Evolutionary conservation across 1,140 invertebrate species (phyloP).

Genomic region (Orussus abietinus): DNA sequence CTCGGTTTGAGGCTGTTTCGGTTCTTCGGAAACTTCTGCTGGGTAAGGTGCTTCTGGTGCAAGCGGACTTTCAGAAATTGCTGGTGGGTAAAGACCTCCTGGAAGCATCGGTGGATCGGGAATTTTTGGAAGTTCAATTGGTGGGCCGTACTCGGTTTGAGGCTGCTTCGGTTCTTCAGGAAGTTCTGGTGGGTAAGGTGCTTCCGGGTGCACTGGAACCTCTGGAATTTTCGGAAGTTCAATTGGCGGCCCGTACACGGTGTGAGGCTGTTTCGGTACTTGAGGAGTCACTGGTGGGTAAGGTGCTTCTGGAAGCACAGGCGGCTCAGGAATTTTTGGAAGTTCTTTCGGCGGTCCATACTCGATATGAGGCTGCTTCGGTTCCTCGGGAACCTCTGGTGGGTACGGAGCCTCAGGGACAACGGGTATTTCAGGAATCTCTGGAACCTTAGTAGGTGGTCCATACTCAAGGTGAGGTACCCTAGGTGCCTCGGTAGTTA

Average conservation of each 20-base stretch:
- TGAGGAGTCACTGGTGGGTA: background rate
- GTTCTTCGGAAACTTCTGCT: too few relatives aligned
- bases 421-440: slow-evolving; percentile 1
- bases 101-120: background rate
- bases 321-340: slow-evolving; percentile 1
- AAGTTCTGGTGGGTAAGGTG: background rate
- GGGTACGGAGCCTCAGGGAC: background rate
- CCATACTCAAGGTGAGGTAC: background rate
- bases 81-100: background rate
- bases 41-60: too few relatives aligned
- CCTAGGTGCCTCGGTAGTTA: background rate
- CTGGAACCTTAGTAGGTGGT: background rate
- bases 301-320: background rate
- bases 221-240: too few relatives aligned
- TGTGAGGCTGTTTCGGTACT: too few relatives aligned
- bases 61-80: background rate
- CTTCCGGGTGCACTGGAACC: too few relatives aligned
- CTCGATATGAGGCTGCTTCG: background rate
- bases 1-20: too few relatives aligned
- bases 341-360: background rate
- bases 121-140: background rate
- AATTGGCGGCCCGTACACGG: too few relatives aligned
- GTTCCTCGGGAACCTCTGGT: background rate
- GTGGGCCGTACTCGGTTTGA: background rate
- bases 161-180: background rate